Evolutionary conservation across 2,797 vertebrate genomes (phyloP).

Genomic region (Pantherophis alleghaniensis): DNA sequence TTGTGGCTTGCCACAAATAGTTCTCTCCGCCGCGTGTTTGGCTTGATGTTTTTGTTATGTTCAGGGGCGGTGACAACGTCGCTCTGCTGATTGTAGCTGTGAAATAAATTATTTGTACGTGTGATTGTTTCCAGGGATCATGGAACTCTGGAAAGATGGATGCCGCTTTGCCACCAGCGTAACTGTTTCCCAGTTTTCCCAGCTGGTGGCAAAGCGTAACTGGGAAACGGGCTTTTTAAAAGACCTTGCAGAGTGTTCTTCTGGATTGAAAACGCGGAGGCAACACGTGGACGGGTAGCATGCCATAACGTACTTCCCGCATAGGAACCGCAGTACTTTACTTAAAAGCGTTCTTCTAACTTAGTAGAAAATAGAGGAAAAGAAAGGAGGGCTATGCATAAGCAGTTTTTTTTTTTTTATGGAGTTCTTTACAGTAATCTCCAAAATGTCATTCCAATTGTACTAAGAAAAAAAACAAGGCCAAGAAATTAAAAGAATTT

Average conservation of each 20-base stretch:
- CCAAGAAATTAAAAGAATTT: background rate
- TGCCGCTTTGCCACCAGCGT: background rate
- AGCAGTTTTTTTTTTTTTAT: background rate
- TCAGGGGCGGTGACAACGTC: background rate
- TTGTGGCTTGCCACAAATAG: background rate
- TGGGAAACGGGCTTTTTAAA: background rate
- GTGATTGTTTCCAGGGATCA: background rate
- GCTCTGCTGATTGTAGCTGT: too few species aligned
- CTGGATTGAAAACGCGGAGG: background rate
- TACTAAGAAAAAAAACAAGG: background rate
- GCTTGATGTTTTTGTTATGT: background rate
- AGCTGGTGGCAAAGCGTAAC: background rate
- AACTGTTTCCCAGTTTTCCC: background rate
- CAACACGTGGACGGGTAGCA: background rate
- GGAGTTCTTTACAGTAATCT: background rate
- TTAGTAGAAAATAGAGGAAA: background rate
- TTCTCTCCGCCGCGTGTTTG: background rate
- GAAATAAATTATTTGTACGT: background rate
- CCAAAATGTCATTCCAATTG: background rate
- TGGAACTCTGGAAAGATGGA: background rate
- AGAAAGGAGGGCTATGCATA: background rate
- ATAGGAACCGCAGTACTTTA: background rate
- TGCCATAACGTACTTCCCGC: background rate
- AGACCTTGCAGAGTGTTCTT: background rate
- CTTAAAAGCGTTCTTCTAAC: background rate